Evolutionary conservation across 2,113 vertebrate genomes (phyloP), one percentile per base, ranked within the genome.

Genomic region (Notothenia rossii): DNA sequence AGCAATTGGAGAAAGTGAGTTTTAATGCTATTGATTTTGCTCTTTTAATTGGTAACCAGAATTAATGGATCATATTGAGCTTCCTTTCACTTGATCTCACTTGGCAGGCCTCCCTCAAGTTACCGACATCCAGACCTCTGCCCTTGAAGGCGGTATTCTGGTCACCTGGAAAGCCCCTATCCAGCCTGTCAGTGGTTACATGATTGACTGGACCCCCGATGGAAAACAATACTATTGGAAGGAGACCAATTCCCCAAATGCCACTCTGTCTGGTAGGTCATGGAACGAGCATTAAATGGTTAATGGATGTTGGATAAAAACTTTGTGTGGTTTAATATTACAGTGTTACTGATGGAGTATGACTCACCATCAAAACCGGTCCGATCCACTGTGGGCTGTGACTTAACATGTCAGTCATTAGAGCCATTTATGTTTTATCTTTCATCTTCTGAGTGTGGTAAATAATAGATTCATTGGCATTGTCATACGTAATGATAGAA

Each of bases 161-260:
- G 70, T 93, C 12, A 85, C 12, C 25, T 94, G 93, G 93, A 83
- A 53, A 7, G 77, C 86, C 75, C 86, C 91, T 10, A 6, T 0
- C 33, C 49, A 62, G 48, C 63, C 63, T 9, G 81, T 87, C 70
- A 83, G 67, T 17, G 77, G 80, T 50, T 94, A 93, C 66, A 58
- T 93, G 70, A 73, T 94, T 4, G 89, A 94, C 79, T 94, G 90
- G 91, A 93, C 86, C 55, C 72, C 81, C 20, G 9, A 86, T 51
- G 89, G 90, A 49, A 29, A 40, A 77, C 58, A 67, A 1, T 91
- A 86, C 77, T 1, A 69, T 1, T 94, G 93, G 92, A 85, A 61
- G 63, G 76, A 89, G 79, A 92, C 15, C 40, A 54, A 55, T 15
- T 40, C 62, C 65, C 86, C 91, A 0, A 85, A 81, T 29, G 48